Conservation (phyloP, 2,113 vertebrate genomes). For the Catharus minimus region DNA sequence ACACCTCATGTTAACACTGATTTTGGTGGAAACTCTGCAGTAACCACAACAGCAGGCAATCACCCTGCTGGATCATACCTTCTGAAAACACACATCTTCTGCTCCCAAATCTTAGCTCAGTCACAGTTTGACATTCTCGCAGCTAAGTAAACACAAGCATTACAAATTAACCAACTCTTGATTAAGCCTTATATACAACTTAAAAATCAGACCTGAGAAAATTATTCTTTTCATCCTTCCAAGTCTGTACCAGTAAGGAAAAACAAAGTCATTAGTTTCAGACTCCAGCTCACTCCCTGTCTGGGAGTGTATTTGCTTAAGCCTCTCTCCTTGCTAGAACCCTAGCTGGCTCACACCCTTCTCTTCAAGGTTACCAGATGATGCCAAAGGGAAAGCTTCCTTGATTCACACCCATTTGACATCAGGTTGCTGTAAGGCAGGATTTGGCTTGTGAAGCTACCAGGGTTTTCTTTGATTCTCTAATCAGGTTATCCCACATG, state of each 20-base stretch:
- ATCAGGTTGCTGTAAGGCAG: constrained; percentile 40
- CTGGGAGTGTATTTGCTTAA: constrained; percentile 60
- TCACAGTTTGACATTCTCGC: background rate
- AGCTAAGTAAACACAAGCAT: background rate
- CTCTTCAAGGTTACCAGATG: constrained; percentile 48
- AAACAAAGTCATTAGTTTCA: constrained; percentile 62
- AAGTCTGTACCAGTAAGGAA: constrained; percentile 19
- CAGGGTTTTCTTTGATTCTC: constrained; percentile 42
- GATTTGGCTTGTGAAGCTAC: constrained; percentile 45
- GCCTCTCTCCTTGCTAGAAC: constrained; percentile 9
- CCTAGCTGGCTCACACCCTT: constrained; percentile 44
- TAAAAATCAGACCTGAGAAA: constrained; percentile 34
- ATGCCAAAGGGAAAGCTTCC: constrained; percentile 46
- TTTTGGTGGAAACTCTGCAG: background rate
- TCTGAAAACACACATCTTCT: background rate
- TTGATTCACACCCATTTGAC: constrained; percentile 50
- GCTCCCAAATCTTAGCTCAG: background rate
- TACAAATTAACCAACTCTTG: background rate
- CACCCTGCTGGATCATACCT: background rate
- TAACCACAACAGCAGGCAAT: background rate
- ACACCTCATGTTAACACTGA: background rate
- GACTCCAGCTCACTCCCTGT: constrained; percentile 57
- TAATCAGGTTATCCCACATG: constrained; percentile 58
- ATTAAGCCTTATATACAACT: background rate
- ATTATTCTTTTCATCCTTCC: constrained; percentile 43